A percentile compares a stretch with the other conserved stretches of the same genome.
Evolutionary conservation across 1,140 invertebrate genomes (phyloP).

Genomic region (Drosophila orena): DNA sequence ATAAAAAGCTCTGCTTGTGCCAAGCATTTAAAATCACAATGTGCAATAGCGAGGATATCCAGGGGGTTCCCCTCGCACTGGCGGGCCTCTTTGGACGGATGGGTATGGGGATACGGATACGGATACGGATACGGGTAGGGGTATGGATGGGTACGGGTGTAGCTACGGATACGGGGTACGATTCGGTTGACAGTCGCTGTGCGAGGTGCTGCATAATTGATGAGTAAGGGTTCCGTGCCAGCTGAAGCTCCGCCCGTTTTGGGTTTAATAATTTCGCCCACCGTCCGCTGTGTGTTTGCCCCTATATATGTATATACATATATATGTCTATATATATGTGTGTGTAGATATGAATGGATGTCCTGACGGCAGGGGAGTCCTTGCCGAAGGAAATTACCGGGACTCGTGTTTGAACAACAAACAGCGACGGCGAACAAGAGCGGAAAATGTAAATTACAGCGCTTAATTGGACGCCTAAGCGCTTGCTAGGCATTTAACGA

Average conservation of each 20-base stretch:
- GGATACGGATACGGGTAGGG: too few relatives aligned
- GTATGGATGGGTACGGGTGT: background rate
- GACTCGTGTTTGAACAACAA: slow-evolving; percentile 32
- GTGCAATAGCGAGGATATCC: slow-evolving; percentile 24
- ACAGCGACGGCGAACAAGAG: slow-evolving; percentile 16
- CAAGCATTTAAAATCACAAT: slow-evolving; percentile 46
- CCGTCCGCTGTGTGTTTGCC: background rate
- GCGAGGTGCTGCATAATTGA: slow-evolving; percentile 49
- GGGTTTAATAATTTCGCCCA: slow-evolving; percentile 21
- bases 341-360: background rate
- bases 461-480: slow-evolving; percentile 40
- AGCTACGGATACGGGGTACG: slow-evolving; percentile 1
- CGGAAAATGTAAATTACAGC: slow-evolving; percentile 40
- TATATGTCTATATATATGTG: too few relatives aligned
- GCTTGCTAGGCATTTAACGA: slow-evolving; percentile 33
- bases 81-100: slow-evolving; percentile 10
- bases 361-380: slow-evolving; percentile 16
- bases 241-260: slow-evolving; percentile 15
- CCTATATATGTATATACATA: background rate
- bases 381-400: slow-evolving; percentile 10
- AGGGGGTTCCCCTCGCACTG: background rate
- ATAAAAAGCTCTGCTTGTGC: slow-evolving; percentile 18
- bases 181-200: slow-evolving; percentile 20
- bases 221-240: slow-evolving; percentile 34
- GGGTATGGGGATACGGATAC: too few relatives aligned